Evolutionary conservation across 2,888 invertebrate genomes (phyloP), one percentile per base, ranked within the genome.

Genomic region (Gnatocerus cornutus): DNA sequence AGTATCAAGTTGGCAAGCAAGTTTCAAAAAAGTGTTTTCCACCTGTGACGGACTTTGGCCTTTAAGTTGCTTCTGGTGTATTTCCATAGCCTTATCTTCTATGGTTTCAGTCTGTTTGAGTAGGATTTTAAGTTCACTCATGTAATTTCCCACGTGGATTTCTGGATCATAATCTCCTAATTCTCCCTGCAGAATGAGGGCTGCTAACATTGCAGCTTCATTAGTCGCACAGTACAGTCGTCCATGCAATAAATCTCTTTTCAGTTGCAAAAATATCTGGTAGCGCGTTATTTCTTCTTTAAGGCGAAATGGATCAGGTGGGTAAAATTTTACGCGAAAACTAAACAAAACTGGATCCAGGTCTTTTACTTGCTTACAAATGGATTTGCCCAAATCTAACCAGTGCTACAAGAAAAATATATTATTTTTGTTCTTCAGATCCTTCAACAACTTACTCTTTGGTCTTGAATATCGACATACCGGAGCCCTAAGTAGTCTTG

Each of bases 261-360:
- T 95, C 74, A 99, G 86, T 85, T 99, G 99, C 76, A 96, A 89
- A 85, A 95, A 97, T 81, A 97, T 90, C 86, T 98, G 97, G 86
- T 98, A 98, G 80, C 97, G 90, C 73, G 98, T 96, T 73, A 96
- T 93, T 85, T 98, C 95, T 84, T 98, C 98, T 84, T 95, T 96
- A 74, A 99, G 87, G 62, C 95, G 89, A 84, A 95, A 89, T 10
- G 98, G 98, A 86, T 98, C 97, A 66, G 95, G 95, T 10, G 99
- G 98, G 85, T 99, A 99, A 86, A 97, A 99, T 87, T 98, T 98
- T 73, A 98, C 96, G 73, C 98, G 94, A 85, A 99, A 96, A 86
- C 97, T 97, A 84, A 99, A 95, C 70, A 97, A 87, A 81, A 96
- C 93, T 71, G 96, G 95, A 78, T 95, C 93, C 80, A 97, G 90